phyloP scores from a whole-genome alignment of 2,888 invertebrate genomes.

The Leptarthrus brevirostris region DNA sequence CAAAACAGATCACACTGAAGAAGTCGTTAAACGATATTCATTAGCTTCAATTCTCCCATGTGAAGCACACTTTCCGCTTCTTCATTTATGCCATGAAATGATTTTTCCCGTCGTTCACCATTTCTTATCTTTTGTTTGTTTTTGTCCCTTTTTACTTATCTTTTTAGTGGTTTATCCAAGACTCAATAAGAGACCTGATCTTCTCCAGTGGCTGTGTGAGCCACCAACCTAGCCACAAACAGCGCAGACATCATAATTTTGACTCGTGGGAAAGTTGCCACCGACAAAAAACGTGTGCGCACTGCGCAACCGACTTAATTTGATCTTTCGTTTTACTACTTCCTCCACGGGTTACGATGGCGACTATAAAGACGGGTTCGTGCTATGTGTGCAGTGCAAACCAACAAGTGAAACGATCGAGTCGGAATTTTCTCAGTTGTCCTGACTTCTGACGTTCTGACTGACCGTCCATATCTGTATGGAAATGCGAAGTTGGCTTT shows the following conservation, averaged over 20 bases:
- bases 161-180: not conserved
- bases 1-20: slow-evolving; percentile 15
- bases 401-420: slow-evolving; percentile 20
- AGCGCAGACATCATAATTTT: slow-evolving; percentile 26
- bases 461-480: no score
- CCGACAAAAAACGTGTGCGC: slow-evolving; percentile 39
- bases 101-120: no score
- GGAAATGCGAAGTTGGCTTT: no score
- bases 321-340: slow-evolving; percentile 40
- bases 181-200: not conserved
- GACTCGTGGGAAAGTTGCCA: slow-evolving; percentile 50
- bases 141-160: not conserved
- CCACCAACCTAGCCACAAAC: not conserved
- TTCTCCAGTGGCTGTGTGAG: not conserved
- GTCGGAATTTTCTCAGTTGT: not conserved
- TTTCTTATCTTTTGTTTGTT: no score
- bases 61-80: not conserved
- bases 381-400: not conserved
- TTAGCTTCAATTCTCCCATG: slow-evolving; percentile 25
- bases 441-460: no score
- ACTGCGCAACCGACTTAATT: slow-evolving; percentile 47
- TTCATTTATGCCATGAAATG: no score
- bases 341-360: not conserved
- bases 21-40: slow-evolving; percentile 31
- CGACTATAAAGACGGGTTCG: not conserved